Conservation (phyloP, 1,140 invertebrate genomes). For the Neelides sp. region DNA sequence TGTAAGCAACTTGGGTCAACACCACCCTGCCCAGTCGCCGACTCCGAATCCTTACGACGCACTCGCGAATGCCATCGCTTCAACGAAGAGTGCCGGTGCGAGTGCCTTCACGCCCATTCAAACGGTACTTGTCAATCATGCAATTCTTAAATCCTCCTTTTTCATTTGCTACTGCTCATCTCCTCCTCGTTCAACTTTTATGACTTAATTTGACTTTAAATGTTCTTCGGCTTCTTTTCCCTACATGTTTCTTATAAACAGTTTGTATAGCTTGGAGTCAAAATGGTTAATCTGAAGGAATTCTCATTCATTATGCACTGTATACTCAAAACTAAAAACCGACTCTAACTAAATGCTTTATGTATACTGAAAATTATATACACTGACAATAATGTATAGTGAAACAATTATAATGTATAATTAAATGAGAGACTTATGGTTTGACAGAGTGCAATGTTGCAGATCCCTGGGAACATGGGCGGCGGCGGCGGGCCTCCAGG, state of each 20-base stretch:
- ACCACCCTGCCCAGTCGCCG: conserved; percentile 35
- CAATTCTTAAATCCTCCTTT: conserved; percentile 17
- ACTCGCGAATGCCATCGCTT: conserved; percentile 32
- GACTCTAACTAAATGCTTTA: too few species aligned
- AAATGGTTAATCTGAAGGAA: too few species aligned
- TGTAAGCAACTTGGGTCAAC: conserved; percentile 34
- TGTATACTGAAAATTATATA: too few species aligned
- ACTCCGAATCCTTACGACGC: conserved; percentile 37
- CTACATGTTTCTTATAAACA: too few species aligned
- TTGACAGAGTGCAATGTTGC: conserved; percentile 28
- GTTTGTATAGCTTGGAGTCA: too few species aligned
- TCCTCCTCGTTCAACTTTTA: conserved; percentile 6
- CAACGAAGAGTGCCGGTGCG: conserved; percentile 41
- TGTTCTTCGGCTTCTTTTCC: too few species aligned
- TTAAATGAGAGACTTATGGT: not conserved
- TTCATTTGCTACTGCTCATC: conserved; percentile 6
- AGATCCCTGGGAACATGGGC: conserved; percentile 29
- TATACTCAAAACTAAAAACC: too few species aligned
- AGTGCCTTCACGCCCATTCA: conserved; percentile 85
- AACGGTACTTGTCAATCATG: conserved; percentile 28
- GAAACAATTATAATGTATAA: too few species aligned
- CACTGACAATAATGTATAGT: too few species aligned
- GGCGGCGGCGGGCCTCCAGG: conserved; percentile 15
- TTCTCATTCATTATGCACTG: too few species aligned
- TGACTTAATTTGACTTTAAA: conserved; percentile 3